These are phyloP conservation scores for Drosophila rufa DNA, from an alignment of 1,140 invertebrate species.

Conservation along the genomic window DNA sequence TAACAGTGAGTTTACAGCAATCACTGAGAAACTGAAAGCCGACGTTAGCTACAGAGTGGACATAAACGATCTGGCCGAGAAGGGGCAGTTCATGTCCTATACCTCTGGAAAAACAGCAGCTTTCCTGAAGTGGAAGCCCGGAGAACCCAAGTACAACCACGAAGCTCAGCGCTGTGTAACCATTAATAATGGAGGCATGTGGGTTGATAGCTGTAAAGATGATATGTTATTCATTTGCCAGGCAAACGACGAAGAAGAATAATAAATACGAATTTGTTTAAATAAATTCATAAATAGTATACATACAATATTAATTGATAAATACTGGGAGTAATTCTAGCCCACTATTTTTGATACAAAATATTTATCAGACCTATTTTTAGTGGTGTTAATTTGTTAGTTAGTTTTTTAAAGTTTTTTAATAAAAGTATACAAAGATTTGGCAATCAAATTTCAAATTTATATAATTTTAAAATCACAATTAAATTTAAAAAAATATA, in stretches of 20 bases:
- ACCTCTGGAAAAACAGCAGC: slow-evolving; percentile 6
- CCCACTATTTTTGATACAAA: too few species aligned
- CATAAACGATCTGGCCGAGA: slow-evolving; percentile 3
- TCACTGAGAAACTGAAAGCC: neutral
- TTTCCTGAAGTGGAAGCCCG: slow-evolving; percentile 9
- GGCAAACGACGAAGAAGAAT: neutral
- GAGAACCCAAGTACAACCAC: neutral
- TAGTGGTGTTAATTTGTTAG: too few species aligned
- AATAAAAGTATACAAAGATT: too few species aligned
- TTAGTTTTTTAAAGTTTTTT: too few species aligned
- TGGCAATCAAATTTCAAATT: too few species aligned
- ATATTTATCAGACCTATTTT: too few species aligned
- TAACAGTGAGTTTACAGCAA: neutral
- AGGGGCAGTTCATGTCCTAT: neutral
- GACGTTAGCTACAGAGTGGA: neutral
- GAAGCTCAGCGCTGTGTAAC: neutral
- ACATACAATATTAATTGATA: neutral
- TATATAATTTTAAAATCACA: too few species aligned
- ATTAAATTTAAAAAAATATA: too few species aligned
- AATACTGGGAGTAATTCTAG: neutral
- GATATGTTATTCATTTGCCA: neutral
- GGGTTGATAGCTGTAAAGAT: neutral
- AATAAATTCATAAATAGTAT: neutral
- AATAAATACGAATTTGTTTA: neutral
- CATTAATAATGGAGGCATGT: slow-evolving; percentile 9